Conservation (phyloP, 1,140 invertebrate genomes). For the Lordiphosa stackelbergi region DNA sequence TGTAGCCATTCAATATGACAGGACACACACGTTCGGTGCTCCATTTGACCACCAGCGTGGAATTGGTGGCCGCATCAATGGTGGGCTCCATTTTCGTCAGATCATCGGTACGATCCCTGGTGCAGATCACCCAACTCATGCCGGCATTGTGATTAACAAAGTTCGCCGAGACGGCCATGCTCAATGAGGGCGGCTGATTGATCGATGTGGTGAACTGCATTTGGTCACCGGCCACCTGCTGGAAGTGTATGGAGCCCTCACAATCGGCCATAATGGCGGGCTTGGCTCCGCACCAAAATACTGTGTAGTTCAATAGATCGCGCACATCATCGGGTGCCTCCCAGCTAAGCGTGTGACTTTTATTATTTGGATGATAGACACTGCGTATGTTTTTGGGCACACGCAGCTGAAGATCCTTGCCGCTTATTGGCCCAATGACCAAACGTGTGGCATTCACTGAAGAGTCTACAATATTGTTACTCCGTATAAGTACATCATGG, state of each 20-base stretch:
- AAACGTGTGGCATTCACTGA: conserved; percentile 54
- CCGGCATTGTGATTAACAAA: conserved; percentile 54
- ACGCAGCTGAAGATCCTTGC: conserved; percentile 24
- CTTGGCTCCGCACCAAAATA: conserved; percentile 66
- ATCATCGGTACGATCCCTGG: conserved; percentile 56
- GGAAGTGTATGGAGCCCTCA: conserved; percentile 58
- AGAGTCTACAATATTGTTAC: conserved; percentile 47
- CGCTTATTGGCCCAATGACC: conserved; percentile 40
- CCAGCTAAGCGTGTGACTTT: conserved; percentile 64
- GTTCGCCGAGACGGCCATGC: conserved; percentile 70
- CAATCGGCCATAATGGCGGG: conserved; percentile 50
- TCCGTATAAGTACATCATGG: conserved; percentile 55
- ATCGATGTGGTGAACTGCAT: conserved; percentile 39
- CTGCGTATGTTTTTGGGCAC: conserved; percentile 55
- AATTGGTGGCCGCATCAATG: conserved; percentile 37
- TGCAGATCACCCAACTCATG: conserved; percentile 65
- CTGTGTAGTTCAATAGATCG: conserved; percentile 55
- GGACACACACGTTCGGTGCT: conserved; percentile 53
- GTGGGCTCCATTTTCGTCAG: conserved; percentile 64
- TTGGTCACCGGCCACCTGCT: conserved; percentile 28
- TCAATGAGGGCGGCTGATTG: conserved; percentile 34
- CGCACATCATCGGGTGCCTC: conserved; percentile 41
- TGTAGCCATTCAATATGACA: conserved; percentile 61
- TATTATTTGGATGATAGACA: conserved; percentile 55
- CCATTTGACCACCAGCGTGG: conserved; percentile 58